Percentiles rank a stretch among this genome's conserved stretches.
Evolutionary conservation across 2,113 vertebrate genomes (phyloP).

Genomic region (Cynoglossus semilaevis): DNA sequence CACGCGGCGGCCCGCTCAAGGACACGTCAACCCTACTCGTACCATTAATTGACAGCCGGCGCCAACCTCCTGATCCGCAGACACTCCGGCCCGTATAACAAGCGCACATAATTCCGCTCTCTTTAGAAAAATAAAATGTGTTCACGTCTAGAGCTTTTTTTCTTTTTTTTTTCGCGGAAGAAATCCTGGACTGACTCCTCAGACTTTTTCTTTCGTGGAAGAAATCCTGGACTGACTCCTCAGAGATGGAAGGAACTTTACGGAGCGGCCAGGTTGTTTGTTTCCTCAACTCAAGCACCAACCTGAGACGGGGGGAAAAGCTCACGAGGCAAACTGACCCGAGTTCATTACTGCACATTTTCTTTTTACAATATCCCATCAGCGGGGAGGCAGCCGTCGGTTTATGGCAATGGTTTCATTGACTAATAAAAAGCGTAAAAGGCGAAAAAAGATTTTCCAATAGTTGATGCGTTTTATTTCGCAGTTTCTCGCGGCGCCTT

Average conservation of each 20-base stretch:
- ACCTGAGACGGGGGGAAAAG: background rate
- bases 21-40: background rate
- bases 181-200: background rate
- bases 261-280: background rate
- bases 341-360: slow-evolving; percentile 12
- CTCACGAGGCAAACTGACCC: slow-evolving; percentile 2
- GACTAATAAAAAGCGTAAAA: slow-evolving; percentile 27
- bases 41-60: background rate
- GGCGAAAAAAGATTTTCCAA: slow-evolving; percentile 32
- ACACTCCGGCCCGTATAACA: background rate
- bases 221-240: background rate
- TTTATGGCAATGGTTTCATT: slow-evolving; percentile 14
- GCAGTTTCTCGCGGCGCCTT: slow-evolving; percentile 29
- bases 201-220: background rate
- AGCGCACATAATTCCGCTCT: background rate
- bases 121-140: background rate
- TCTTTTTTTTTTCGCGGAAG: background rate
- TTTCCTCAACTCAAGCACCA: slow-evolving; percentile 11
- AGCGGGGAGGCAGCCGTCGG: slow-evolving; percentile 4
- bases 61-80: background rate
- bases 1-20: background rate
- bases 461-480: slow-evolving; percentile 42
- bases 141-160: background rate
- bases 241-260: no score
- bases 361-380: slow-evolving; percentile 15